phyloP scores from a whole-genome alignment of 37 sponge, comb jelly and placozoan species.

The Ianthella basta region DNA sequence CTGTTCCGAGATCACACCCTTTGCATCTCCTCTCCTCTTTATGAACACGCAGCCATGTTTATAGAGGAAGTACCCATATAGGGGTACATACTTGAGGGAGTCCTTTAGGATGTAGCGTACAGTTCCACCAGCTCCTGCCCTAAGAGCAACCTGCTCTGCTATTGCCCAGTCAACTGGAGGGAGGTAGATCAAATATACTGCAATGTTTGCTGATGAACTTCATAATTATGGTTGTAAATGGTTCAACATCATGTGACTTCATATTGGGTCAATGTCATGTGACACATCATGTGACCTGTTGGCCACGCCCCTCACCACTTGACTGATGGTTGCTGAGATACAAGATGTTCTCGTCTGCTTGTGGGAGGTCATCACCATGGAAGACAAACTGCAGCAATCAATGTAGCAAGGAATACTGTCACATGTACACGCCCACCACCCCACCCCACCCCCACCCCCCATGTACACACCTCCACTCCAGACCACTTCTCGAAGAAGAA shows the following conservation, averaged over 20 bases:
- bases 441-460: too few relatives aligned
- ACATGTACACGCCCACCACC: too few relatives aligned
- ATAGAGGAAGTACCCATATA: constrained; percentile 69
- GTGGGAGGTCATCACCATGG: constrained; percentile 80
- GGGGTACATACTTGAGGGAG: constrained; percentile 73
- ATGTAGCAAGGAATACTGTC: too few relatives aligned
- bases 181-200: too few relatives aligned
- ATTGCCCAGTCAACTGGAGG: constrained; percentile 88
- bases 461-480: constrained; percentile 71
- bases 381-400: constrained; percentile 61
- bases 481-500: constrained; percentile 87
- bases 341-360: constrained; percentile 66
- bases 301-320: constrained; percentile 59
- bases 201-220: too few relatives aligned
- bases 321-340: constrained; percentile 90
- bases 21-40: background rate
- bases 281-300: too few relatives aligned
- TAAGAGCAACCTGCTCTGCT: constrained; percentile 67
- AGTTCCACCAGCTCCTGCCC: constrained; percentile 65
- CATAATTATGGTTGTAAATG: too few relatives aligned
- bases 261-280: too few relatives aligned
- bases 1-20: background rate
- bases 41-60: constrained; percentile 25
- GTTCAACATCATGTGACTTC: too few relatives aligned
- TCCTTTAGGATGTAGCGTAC: constrained; percentile 83